phyloP scores from a whole-genome alignment of 2,113 vertebrate genomes.

The Rhinichthys klamathensis region DNA sequence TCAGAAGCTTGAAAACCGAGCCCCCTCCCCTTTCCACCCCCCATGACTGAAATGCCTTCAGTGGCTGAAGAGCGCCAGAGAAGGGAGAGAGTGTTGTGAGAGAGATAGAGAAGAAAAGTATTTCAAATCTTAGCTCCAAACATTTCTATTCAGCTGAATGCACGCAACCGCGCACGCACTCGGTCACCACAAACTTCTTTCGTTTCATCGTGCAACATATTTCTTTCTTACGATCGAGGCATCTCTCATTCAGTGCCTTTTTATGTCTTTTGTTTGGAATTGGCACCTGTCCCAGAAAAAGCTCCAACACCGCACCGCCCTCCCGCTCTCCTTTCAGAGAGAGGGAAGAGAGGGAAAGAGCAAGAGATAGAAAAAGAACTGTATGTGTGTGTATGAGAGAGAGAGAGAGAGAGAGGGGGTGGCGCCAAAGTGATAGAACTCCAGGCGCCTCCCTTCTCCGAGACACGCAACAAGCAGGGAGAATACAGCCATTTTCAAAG shows the following conservation, averaged over 20 bases:
- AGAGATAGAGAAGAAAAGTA: constrained; percentile 48
- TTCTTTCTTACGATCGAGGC: constrained; percentile 63
- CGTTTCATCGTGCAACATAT: constrained; percentile 63
- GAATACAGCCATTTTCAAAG: constrained; percentile 58
- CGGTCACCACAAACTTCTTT: constrained; percentile 59
- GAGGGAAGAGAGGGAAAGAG: constrained; percentile 71
- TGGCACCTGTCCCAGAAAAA: constrained; percentile 92
- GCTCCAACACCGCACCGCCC: constrained; percentile 79
- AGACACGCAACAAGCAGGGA: constrained; percentile 53
- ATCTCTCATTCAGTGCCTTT: constrained; percentile 80
- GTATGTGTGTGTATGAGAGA: constrained; percentile 57
- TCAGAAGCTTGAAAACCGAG: constrained; percentile 77
- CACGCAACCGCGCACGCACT: constrained; percentile 3
- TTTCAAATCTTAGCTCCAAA: constrained; percentile 64
- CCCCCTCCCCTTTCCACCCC: constrained; percentile 60
- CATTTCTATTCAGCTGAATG: constrained; percentile 51
- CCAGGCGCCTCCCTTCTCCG: constrained; percentile 50
- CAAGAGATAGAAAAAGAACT: constrained; percentile 59
- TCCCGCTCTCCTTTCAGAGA: constrained; percentile 79
- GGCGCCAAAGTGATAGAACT: constrained; percentile 56
- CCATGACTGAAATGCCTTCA: constrained; percentile 81
- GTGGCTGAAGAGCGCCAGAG: constrained; percentile 64
- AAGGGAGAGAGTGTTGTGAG: constrained; percentile 57
- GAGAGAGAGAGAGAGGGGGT: constrained; percentile 54
- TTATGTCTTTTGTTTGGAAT: constrained; percentile 88